Evolutionary conservation across 2,888 invertebrate genomes (phyloP).

Genomic region (Acanthosepion pharaonis): DNA sequence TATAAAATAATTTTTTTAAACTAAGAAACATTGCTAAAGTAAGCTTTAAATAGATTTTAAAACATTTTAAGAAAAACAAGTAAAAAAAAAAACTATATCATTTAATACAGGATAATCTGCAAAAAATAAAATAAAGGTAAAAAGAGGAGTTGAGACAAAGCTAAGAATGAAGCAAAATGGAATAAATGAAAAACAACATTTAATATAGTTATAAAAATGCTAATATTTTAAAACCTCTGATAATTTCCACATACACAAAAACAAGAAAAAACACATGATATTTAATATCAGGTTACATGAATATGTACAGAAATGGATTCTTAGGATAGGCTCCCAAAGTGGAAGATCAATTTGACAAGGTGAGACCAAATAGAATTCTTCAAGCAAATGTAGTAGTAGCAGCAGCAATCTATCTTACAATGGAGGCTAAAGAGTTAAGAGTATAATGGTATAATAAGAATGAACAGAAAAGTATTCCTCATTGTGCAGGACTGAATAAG

Average conservation of each 20-base stretch:
- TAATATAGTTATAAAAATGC: not conserved
- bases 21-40: not conserved
- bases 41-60: not conserved
- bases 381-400: not conserved
- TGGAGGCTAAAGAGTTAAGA: not conserved
- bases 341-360: constrained; percentile 6
- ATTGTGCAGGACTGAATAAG: not conserved
- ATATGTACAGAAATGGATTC: not conserved
- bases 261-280: not conserved
- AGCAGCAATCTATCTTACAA: not conserved
- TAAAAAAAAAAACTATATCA: not conserved
- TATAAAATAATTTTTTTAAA: too few relatives aligned
- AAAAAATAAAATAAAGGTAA: not conserved
- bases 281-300: not conserved
- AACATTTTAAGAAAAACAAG: not conserved
- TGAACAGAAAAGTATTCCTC: not conserved
- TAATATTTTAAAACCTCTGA: not conserved
- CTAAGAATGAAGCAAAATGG: not conserved
- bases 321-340: not conserved
- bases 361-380: not conserved
- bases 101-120: not conserved
- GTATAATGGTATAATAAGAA: not conserved
- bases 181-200: not conserved
- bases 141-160: not conserved
- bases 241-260: not conserved